These are phyloP conservation scores for Spheniscus mendiculus DNA, from an alignment of 2,113 vertebrate species.

Conservation along the genomic window DNA sequence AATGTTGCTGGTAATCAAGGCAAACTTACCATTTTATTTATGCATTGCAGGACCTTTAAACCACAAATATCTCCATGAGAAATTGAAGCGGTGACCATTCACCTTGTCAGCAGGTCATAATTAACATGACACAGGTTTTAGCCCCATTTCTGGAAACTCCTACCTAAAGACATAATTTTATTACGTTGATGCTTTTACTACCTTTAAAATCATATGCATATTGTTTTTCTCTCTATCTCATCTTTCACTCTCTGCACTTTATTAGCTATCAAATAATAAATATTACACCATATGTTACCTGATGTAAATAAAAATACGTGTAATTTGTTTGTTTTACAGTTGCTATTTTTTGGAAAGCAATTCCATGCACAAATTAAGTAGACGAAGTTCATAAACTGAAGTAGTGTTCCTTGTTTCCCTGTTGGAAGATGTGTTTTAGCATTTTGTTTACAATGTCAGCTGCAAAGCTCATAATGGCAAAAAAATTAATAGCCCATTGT, in stretches of 20 bases:
- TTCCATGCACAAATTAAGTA: constrained; percentile 5
- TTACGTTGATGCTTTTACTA: neutral
- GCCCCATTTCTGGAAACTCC: neutral
- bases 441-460: constrained; percentile 11
- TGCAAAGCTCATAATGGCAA: constrained; percentile 19
- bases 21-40: neutral
- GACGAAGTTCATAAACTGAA: constrained; percentile 11
- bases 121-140: neutral
- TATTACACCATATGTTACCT: neutral
- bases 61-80: neutral
- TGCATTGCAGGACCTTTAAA: neutral
- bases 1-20: neutral
- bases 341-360: neutral
- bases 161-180: neutral
- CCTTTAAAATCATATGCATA: neutral
- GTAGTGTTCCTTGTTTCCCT: neutral
- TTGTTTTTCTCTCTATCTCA: neutral
- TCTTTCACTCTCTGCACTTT: neutral
- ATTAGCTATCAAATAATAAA: neutral
- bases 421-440: neutral
- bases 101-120: neutral
- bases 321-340: constrained; percentile 1
- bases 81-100: neutral
- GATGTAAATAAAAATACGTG: neutral
- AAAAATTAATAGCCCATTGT: constrained; percentile 9